Conservation (phyloP, 2,113 vertebrate genomes). For the Glaucomys volans region DNA sequence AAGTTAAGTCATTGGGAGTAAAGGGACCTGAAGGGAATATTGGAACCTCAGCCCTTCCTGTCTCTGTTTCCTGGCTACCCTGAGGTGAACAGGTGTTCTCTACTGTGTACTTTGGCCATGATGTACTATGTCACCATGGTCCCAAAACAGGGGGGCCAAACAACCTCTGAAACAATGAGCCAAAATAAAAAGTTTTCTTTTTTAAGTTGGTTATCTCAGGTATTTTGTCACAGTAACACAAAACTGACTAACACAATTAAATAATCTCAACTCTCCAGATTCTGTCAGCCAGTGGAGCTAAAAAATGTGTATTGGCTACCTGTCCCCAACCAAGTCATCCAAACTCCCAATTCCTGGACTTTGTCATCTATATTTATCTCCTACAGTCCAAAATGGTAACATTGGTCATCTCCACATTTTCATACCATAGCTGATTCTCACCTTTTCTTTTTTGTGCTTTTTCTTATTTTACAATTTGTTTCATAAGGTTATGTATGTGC, state of each 20-base stretch:
- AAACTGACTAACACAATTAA: neutral
- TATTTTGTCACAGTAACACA: neutral
- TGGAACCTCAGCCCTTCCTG: neutral
- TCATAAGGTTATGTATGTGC: neutral
- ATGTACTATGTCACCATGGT: neutral
- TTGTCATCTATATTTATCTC: neutral
- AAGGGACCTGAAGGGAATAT: neutral
- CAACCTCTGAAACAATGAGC: neutral
- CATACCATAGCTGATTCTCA: neutral
- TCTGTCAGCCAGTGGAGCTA: neutral
- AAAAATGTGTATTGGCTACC: neutral
- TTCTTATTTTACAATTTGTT: slow-evolving; percentile 46
- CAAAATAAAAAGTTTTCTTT: neutral
- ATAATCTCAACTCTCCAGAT: neutral
- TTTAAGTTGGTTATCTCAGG: neutral
- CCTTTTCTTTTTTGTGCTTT: slow-evolving; percentile 9
- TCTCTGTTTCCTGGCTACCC: neutral
- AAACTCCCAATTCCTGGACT: neutral
- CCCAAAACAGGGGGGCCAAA: neutral
- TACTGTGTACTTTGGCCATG: too few relatives aligned
- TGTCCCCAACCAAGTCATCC: neutral
- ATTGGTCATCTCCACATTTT: neutral
- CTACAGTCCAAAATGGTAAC: neutral
- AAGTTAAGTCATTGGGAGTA: neutral
- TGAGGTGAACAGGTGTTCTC: neutral